phyloP scores from a whole-genome alignment of 1,140 invertebrate species.

The Drosophila mauritiana region DNA sequence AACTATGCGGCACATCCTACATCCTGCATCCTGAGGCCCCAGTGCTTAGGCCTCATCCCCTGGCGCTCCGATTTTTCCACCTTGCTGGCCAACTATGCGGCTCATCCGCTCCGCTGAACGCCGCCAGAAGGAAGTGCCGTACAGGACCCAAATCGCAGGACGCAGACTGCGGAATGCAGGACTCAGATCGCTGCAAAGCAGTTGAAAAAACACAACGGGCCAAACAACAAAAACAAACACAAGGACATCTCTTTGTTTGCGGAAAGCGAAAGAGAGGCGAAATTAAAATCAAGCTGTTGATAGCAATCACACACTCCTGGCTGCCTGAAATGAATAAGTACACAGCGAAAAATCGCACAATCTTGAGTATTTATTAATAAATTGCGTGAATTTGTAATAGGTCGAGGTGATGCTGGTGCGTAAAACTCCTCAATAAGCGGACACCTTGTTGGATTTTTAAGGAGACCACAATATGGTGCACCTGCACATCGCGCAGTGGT shows the following conservation, averaged over 20 bases:
- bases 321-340: constrained; percentile 47
- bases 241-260: constrained; percentile 30
- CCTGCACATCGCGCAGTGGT: not conserved
- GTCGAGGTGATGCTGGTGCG: too few relatives aligned
- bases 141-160: constrained; percentile 45
- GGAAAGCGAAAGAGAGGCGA: constrained; percentile 36
- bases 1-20: constrained; percentile 35
- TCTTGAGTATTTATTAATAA: not conserved
- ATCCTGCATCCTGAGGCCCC: constrained; percentile 13
- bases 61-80: constrained; percentile 72
- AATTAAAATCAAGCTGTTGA: constrained; percentile 82
- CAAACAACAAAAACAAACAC: constrained; percentile 22
- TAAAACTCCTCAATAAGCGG: too few relatives aligned
- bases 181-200: constrained; percentile 50
- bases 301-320: constrained; percentile 78
- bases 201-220: constrained; percentile 28
- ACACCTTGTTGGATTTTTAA: not conserved
- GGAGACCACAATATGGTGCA: not conserved
- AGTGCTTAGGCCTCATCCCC: constrained; percentile 7
- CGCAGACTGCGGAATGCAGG: constrained; percentile 48
- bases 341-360: not conserved
- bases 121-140: constrained; percentile 63
- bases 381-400: too few relatives aligned
- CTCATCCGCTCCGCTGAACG: constrained; percentile 68
- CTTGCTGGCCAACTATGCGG: constrained; percentile 77